These are phyloP conservation scores for Fistularia tabacaria DNA, from an alignment of 2,797 vertebrate species.

Conservation along the genomic window DNA sequence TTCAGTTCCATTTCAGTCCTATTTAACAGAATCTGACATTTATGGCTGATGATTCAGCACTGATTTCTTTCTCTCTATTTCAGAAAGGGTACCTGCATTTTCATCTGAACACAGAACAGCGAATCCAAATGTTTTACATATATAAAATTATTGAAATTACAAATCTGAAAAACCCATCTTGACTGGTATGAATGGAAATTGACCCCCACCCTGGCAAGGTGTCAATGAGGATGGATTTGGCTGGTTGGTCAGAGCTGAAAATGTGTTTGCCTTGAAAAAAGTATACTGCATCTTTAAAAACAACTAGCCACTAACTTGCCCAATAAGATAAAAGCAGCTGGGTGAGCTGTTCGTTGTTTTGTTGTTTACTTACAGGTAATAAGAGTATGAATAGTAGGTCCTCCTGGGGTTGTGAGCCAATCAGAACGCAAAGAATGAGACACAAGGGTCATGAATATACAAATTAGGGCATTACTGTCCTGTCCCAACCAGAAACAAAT, in stretches of 20 bases:
- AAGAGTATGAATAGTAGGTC: conserved; percentile 99
- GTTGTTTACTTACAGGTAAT: conserved; percentile 99
- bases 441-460: conserved; percentile 95
- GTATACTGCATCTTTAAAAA: conserved; percentile 99
- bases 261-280: conserved; percentile 92
- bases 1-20: conserved; percentile 63
- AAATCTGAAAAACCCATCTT: conserved; percentile 24
- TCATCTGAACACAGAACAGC: not conserved
- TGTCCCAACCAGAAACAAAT: conserved; percentile 83
- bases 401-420: conserved; percentile 98
- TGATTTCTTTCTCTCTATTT: not conserved
- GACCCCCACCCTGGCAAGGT: conserved; percentile 65
- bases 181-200: conserved; percentile 63
- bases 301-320: conserved; percentile 72
- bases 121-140: not conserved
- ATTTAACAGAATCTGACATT: conserved; percentile 7
- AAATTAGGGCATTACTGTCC: conserved; percentile 86
- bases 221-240: conserved; percentile 77
- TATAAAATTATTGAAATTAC: conserved; percentile 12
- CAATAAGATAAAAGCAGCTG: conserved; percentile 67
- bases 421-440: conserved; percentile 98
- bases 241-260: conserved; percentile 73
- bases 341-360: conserved; percentile 69
- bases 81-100: conserved; percentile 8
- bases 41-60: conserved; percentile 3